Base-by-base conservation (phyloP, 1,140 invertebrate genomes). In the Leguminivora glycinivorella region DNA sequence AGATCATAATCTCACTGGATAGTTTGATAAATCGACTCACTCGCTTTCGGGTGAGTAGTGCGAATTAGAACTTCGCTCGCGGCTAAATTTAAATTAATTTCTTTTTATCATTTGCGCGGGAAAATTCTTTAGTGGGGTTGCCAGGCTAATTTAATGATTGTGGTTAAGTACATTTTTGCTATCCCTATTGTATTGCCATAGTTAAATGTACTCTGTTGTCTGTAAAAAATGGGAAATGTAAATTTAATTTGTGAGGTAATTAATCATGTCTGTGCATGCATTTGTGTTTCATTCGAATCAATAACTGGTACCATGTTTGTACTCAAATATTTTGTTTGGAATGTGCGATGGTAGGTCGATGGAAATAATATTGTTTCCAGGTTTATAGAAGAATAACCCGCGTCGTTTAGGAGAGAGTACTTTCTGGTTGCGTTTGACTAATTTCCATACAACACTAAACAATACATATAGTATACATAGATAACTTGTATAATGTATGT, bases 21-120 rank as follows among this genome's bases (percentile, higher is more conserved):
- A 5, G n/a, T 3, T 6, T 6, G 40, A 17, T 10, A 43, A 43
- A 4, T 43, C n/a, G n/a, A 10, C n/a, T 43, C 40, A 9, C 9
- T 43, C 40, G 40, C 9, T 43, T n/a, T 43, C 14, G 14, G 4
- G n/a, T 43, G 17, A 43, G 14, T 4, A 43, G n/a, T 43, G n/a
- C 4, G n/a, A 43, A 43, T 17, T 14, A 43, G n/a, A n/a, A n/a
- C 40, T n/a, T n/a, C 17, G 72, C 76, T 75, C 70, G 80, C 74
- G 72, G 76, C 74, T 75, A 83, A 81, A 84, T 88, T 82, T 83
- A 78, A 83, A 83, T 82, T 84, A 84, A 85, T 84, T 83, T 80
- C 72, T 80, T 82, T 85, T 81, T 86, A 76, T 74, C 80, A 84
- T 75, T 74, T 80, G 81, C 78, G 81, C 83, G 79, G 82, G 80